Base-by-base conservation (phyloP, 2,888 invertebrate genomes). In the Exephanes ischioxanthus region DNA sequence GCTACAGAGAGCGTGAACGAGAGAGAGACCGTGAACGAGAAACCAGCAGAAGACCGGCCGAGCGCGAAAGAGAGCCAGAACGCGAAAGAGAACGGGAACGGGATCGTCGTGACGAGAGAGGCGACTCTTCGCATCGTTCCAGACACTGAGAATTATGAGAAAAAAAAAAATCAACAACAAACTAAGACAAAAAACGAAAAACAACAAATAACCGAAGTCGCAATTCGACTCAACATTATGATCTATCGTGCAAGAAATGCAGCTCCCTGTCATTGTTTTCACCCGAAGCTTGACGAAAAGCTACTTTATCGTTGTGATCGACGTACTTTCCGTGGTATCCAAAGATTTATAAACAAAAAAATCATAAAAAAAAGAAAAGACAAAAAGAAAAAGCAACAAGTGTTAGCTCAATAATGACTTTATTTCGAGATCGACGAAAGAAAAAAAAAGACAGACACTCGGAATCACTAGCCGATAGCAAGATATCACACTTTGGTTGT, bases 1-100 rank as follows among this genome's bases (percentile, higher is more conserved):
- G 98, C 86, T 98, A 98, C 95, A 96, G 97, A 87, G 96, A 96
- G 90, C 94, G 96, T 76, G 96, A 94, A 94, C 95, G 95, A 91
- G 96, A 89, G 94, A 96, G 95, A 94, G 97, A 94, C 93, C 95
- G 93, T 94, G 96, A 94, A 93, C 95, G 94, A 93, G 95, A 94
- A 89, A 89, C 94, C 93, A 95, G 92, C 94, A 94, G 89, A 92
- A 94, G 95, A 91, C 94, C 95, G 86, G 94, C 95, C 80, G 95
- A 96, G 88, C 93, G 95, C 68, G 95, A 95, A 91, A 93, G 95
- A 80, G 95, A 95, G 90, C 94, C 96, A 55, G 97, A 96, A 94
- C 95, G 96, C 80, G 96, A 96, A 88, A 94, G 96, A 72, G 96
- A 96, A 90, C 95, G 96, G 26, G 96, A 96, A 91, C 95, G 96